Percentiles rank a stretch among this genome's conserved stretches.
Conservation (phyloP, 2,888 invertebrate species). For the Apodemia zela region DNA sequence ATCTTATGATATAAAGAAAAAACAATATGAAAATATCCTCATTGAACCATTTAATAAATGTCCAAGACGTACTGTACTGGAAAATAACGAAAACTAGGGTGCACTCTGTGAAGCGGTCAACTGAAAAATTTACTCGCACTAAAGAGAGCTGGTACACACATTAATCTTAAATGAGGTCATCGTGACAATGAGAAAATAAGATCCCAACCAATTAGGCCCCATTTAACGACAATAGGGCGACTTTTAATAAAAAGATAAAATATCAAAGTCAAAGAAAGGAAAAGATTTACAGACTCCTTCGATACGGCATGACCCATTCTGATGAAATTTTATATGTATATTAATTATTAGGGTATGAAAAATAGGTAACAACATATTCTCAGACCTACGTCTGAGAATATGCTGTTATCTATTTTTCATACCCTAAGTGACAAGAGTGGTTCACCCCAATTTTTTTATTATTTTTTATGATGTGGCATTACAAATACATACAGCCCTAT, state of each 20-base stretch:
- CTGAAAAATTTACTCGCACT: neutral
- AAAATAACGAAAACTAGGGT: neutral
- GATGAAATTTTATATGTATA: too few species aligned
- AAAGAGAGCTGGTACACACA: too few species aligned
- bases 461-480: too few species aligned
- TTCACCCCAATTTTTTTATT: too few species aligned
- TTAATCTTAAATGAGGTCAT: neutral
- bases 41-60: slow-evolving; percentile 1
- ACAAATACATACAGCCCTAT: too few species aligned
- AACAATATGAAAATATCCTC: neutral
- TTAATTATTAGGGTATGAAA: too few species aligned
- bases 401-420: too few species aligned
- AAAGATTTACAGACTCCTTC: too few species aligned
- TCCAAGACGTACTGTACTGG: neutral
- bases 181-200: neutral
- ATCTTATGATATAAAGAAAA: neutral
- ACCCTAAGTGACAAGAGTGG: too few species aligned
- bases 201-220: neutral
- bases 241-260: neutral
- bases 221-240: neutral
- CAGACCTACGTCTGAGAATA: too few species aligned
- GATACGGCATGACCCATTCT: too few species aligned
- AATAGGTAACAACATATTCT: too few species aligned
- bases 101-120: neutral
- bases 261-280: neutral